Evolutionary conservation across 2,888 invertebrate species (phyloP).

Genomic region (Stenurella melanura): DNA sequence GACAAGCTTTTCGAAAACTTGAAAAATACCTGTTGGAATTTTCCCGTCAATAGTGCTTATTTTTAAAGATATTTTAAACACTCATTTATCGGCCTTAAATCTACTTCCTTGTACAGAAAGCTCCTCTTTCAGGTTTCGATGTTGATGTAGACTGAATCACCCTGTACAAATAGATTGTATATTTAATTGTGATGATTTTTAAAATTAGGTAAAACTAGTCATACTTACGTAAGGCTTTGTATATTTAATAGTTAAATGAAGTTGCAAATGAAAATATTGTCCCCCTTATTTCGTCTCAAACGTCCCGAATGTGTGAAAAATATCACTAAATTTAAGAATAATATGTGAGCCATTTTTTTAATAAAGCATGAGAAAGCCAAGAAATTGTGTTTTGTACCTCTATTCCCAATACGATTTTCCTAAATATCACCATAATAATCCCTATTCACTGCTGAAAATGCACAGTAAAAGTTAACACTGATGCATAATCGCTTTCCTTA

Average conservation of each 20-base stretch:
- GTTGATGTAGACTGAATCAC: background rate
- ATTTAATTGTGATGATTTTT: slow-evolving; percentile 34
- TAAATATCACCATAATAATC: no score
- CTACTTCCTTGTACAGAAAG: no score
- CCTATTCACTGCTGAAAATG: no score
- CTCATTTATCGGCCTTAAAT: no score
- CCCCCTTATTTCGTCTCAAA: slow-evolving; percentile 9
- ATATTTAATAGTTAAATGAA: slow-evolving; percentile 22
- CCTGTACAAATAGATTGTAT: background rate
- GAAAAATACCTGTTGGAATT: no score
- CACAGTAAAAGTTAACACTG: no score
- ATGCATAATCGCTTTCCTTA: no score
- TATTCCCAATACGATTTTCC: background rate
- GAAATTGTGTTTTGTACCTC: slow-evolving; percentile 8
- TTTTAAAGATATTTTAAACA: no score
- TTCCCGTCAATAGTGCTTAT: no score
- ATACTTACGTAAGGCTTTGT: slow-evolving; percentile 31
- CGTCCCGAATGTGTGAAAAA: slow-evolving; percentile 16
- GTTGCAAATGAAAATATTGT: background rate
- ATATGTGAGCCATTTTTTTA: slow-evolving; percentile 51
- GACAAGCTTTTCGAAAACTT: no score
- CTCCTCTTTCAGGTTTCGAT: no score
- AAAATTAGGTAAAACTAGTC: slow-evolving; percentile 24
- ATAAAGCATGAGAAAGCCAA: slow-evolving; percentile 43
- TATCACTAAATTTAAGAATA: slow-evolving; percentile 38